Conservation (phyloP, 1,140 invertebrate species). For the Armadillidium nasatum region DNA sequence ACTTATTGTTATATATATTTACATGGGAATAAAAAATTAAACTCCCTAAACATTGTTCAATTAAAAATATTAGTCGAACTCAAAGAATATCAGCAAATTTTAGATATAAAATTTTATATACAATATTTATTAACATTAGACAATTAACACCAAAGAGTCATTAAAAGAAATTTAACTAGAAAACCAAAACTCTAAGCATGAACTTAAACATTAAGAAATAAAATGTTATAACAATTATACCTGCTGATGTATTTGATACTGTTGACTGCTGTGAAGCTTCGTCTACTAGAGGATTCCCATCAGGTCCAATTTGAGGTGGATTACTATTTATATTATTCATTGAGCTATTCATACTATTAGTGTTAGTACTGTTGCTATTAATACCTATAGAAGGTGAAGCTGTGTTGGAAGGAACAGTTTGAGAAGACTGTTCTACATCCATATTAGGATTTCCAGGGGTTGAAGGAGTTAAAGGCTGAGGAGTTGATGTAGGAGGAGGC, state of each 20-base stretch:
- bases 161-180: too few relatives aligned
- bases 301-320: constrained; percentile 65
- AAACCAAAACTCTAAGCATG: too few relatives aligned
- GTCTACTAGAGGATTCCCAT: constrained; percentile 71
- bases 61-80: too few relatives aligned
- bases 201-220: too few relatives aligned
- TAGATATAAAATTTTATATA: too few relatives aligned
- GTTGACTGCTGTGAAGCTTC: constrained; percentile 88
- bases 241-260: constrained; percentile 75
- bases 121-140: not conserved
- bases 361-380: constrained; percentile 29
- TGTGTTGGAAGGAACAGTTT: constrained; percentile 39
- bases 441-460: constrained; percentile 8
- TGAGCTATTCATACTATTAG: constrained; percentile 39
- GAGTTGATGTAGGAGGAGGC: constrained; percentile 52
- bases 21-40: too few relatives aligned
- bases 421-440: constrained; percentile 26
- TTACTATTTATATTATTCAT: constrained; percentile 41
- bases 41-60: too few relatives aligned
- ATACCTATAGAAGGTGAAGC: constrained; percentile 17
- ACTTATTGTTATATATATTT: too few relatives aligned
- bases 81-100: too few relatives aligned
- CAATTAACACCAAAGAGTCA: not conserved
- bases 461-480: constrained; percentile 48
- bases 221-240: constrained; percentile 18